A percentile compares a stretch with the other conserved stretches of the same genome.
Evolutionary conservation across 35 echinoderm and acorn worm species (phyloP).

Genomic region (Hemicentrotus pulcherrimus): DNA sequence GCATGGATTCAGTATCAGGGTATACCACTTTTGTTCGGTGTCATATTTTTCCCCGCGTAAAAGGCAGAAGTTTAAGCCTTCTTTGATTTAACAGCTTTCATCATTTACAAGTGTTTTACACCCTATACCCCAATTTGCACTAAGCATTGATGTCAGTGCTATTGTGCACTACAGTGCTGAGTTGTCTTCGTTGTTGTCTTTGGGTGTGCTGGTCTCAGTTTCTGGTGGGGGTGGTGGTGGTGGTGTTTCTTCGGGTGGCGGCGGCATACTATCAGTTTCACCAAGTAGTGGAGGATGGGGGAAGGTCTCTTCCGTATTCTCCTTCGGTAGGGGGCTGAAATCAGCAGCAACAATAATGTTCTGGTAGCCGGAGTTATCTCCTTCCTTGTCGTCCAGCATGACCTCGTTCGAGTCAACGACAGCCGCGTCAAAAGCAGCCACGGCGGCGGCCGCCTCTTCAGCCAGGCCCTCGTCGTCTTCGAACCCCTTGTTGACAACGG

Average conservation of each 20-base stretch:
- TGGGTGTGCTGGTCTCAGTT: neutral
- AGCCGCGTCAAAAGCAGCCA: neutral
- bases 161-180: neutral
- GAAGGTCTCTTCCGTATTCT: neutral
- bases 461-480: neutral
- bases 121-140: neutral
- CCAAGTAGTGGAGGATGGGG: neutral
- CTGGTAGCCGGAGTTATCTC: neutral
- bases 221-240: slow-evolving; percentile 16
- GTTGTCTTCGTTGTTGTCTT: neutral
- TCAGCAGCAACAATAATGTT: neutral
- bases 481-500: neutral
- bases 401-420: neutral
- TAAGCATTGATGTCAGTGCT: neutral
- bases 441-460: neutral
- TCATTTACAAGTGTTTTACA: neutral
- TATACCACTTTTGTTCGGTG: no score
- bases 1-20: no score
- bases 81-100: no score
- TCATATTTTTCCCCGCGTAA: no score
- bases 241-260: neutral
- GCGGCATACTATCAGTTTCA: neutral
- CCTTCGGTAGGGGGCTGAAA: neutral
- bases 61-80: no score
- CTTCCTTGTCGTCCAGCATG: neutral